Percentiles rank a stretch among this genome's conserved stretches.
phyloP scores from a whole-genome alignment of 1,140 invertebrate species.

The Cydia strobilella region DNA sequence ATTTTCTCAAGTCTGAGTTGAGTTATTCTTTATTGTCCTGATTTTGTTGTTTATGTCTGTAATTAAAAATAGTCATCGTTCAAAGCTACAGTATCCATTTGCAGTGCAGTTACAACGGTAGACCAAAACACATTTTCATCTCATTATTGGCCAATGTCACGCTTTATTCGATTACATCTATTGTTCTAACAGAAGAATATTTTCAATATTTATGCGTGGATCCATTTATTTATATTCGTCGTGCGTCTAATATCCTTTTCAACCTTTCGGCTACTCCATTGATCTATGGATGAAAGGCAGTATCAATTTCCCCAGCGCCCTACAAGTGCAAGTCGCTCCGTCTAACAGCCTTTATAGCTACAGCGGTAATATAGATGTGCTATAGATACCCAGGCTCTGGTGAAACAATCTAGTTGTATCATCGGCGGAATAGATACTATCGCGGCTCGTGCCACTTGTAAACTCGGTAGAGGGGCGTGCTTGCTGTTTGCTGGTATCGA shows the following conservation, averaged over 20 bases:
- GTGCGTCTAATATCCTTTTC: background rate
- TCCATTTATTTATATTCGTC: background rate
- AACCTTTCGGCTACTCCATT: background rate
- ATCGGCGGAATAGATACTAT: slow-evolving; percentile 61
- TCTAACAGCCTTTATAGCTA: background rate
- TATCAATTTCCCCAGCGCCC: slow-evolving; percentile 18
- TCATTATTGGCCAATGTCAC: too few relatives aligned
- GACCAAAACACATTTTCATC: too few relatives aligned
- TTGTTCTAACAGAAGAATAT: background rate
- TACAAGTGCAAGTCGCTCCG: slow-evolving; percentile 8
- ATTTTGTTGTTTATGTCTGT: too few relatives aligned
- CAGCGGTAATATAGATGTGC: slow-evolving; percentile 31
- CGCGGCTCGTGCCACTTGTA: slow-evolving; percentile 69
- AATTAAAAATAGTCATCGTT: too few relatives aligned
- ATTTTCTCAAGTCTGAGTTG: too few relatives aligned
- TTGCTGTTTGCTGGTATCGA: slow-evolving; percentile 31
- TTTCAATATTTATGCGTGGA: background rate
- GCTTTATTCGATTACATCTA: too few relatives aligned
- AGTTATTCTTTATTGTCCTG: too few relatives aligned
- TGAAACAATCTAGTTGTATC: slow-evolving; percentile 67
- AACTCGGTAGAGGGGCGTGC: slow-evolving; percentile 50
- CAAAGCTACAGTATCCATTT: too few relatives aligned
- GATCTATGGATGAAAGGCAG: slow-evolving; percentile 1
- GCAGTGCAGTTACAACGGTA: too few relatives aligned
- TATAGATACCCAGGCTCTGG: slow-evolving; percentile 38